Percentiles rank a stretch among this genome's conserved stretches.
Evolutionary conservation across 1,140 invertebrate genomes (phyloP).

Genomic region (Bactericera cockerelli): DNA sequence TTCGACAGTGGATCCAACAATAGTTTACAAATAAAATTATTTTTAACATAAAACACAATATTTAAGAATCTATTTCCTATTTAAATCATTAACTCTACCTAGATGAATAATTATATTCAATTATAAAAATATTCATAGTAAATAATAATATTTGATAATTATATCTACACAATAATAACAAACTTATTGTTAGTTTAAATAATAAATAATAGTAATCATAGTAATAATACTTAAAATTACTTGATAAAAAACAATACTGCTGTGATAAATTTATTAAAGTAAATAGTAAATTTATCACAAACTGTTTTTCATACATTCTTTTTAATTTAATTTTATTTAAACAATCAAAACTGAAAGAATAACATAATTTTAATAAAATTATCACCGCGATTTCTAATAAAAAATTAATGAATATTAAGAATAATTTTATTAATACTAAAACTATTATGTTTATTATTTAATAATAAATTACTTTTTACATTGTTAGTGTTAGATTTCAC

Average conservation of each 20-base stretch:
- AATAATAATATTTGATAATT: neutral
- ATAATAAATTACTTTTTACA: no score
- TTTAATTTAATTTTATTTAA: constrained; percentile 1
- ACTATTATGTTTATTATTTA: no score
- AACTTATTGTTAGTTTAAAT: neutral
- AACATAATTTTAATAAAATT: no score
- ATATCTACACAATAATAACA: constrained; percentile 7
- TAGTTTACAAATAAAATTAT: no score
- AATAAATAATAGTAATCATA: neutral
- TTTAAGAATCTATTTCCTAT: no score
- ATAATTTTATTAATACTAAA: no score
- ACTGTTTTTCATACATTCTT: neutral
- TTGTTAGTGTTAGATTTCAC: no score
- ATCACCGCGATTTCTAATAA: no score
- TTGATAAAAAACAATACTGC: constrained; percentile 3
- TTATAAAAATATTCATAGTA: constrained; percentile 2
- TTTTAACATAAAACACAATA: no score
- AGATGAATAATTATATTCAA: neutral
- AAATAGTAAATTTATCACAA: constrained; percentile 7
- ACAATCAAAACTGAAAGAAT: no score
- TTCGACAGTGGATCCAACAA: no score
- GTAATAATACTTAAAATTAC: constrained; percentile 2
- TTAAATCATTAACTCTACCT: neutral
- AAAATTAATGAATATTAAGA: no score
- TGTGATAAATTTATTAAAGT: neutral